Conservation (phyloP, 2,888 invertebrate genomes). For the Eupithecia insigniata region DNA sequence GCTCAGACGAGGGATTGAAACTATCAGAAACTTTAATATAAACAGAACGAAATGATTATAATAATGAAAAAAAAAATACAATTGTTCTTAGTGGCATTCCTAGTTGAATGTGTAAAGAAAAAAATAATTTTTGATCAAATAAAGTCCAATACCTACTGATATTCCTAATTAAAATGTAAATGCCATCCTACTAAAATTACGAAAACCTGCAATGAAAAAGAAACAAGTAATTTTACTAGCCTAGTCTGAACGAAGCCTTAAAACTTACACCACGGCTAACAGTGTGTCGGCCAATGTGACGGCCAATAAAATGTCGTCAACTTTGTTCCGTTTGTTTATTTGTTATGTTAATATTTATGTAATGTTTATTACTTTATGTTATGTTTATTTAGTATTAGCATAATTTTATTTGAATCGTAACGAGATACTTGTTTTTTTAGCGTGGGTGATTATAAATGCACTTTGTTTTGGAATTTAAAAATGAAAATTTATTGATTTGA, state of each 20-base stretch:
- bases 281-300: conserved; percentile 50
- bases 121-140: background rate
- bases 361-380: conserved; percentile 20
- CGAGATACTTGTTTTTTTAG: conserved; percentile 40
- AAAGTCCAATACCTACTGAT: background rate
- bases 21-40: background rate
- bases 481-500: background rate
- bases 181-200: background rate
- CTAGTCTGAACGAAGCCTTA: conserved; percentile 16
- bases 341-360: conserved; percentile 19
- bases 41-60: background rate
- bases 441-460: conserved; percentile 39
- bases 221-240: background rate
- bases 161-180: background rate
- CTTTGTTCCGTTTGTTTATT: conserved; percentile 24
- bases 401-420: conserved; percentile 46
- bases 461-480: conserved; percentile 17
- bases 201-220: background rate
- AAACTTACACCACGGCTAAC: conserved; percentile 2
- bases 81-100: background rate
- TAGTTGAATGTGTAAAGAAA: background rate
- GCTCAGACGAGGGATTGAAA: background rate
- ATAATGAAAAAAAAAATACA: background rate
- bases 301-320: conserved; percentile 57
- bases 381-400: conserved; percentile 47